Base-by-base conservation (phyloP, 2,888 invertebrate genomes). In the Drosophila flavopinicola region DNA sequence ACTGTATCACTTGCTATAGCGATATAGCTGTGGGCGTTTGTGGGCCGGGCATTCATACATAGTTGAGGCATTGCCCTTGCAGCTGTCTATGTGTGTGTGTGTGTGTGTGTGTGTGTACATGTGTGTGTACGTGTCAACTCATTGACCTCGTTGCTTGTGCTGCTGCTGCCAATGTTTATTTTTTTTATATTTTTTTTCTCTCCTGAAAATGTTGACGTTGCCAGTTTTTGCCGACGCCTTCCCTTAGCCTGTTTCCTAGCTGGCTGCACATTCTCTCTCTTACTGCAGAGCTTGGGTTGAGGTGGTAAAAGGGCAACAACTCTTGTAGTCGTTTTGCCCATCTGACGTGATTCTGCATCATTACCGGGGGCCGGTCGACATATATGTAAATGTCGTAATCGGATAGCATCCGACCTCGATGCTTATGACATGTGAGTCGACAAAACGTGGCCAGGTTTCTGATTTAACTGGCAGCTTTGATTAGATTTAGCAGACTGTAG, bases 61-160 rank as follows among this genome's bases (percentile, higher is more conserved):
- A 59, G 60, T 44, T 47, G 48, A 74, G 74, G 77, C 77, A 56
- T 53, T 83, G 75, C 78, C 78, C 68, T 59, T 27, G 39, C 57
- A 47, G 52, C 47, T 57, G 10, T 24, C 15, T 39, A 24, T 41
- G 37, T 20, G 27, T 48, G 15, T 64, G 51, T 52, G 11, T 42
- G 20, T 37, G 10, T 42, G 20, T 44, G 27, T 17, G 9, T 29
- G 13, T 48, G 47, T 47, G 61, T 35, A 9, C 45, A 35, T 25
- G 33, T 37, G 37, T 68, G 42, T 71, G 56, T 73, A 78, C 82
- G 85, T 80, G 85, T 78, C 73, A 80, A 80, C 85, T 85, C 80
- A 78, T 80, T 85, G 80, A 80, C 80, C 80, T 80, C 85, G 66
- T 67, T 71, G 53, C 66, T 52, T 20, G 13, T 20, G 33, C 39